Evolutionary conservation across 2,797 vertebrate genomes (phyloP).

Genomic region (Etheostoma perlongum): DNA sequence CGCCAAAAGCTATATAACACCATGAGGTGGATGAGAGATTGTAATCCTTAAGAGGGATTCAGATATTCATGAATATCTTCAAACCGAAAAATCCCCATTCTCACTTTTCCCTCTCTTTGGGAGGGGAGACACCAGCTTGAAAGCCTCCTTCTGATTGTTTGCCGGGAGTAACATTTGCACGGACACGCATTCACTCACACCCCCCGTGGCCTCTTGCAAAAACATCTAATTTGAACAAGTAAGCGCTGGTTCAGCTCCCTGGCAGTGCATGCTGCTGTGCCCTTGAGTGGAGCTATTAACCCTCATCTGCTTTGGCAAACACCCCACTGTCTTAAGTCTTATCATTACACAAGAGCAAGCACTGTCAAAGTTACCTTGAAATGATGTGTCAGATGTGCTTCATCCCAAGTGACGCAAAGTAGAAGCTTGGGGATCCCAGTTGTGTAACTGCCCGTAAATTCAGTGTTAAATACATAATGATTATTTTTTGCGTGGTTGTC

Average conservation of each 20-base stretch:
- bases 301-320: slow-evolving; percentile 61
- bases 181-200: slow-evolving; percentile 57
- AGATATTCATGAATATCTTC: slow-evolving; percentile 83
- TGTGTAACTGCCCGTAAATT: slow-evolving; percentile 6
- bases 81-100: slow-evolving; percentile 59
- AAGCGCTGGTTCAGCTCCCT: slow-evolving; percentile 65
- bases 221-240: slow-evolving; percentile 67
- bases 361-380: slow-evolving; percentile 55
- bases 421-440: slow-evolving; percentile 23
- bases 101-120: slow-evolving; percentile 49
- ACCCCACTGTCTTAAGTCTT: slow-evolving; percentile 43
- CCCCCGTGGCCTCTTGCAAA: slow-evolving; percentile 61
- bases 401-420: slow-evolving; percentile 31
- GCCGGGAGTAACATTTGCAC: slow-evolving; percentile 64
- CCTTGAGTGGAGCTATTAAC: slow-evolving; percentile 62
- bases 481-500: slow-evolving; percentile 19
- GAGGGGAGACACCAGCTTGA: slow-evolving; percentile 65
- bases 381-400: slow-evolving; percentile 20
- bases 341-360: slow-evolving; percentile 31
- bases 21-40: slow-evolving; percentile 80
- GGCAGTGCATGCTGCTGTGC: slow-evolving; percentile 33
- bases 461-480: slow-evolving; percentile 38
- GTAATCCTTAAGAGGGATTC: slow-evolving; percentile 84
- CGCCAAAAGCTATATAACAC: slow-evolving; percentile 68
- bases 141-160: slow-evolving; percentile 68